These are phyloP conservation scores for Heterochromis multidens DNA, from an alignment of 2,113 vertebrate genomes.

Conservation along the genomic window DNA sequence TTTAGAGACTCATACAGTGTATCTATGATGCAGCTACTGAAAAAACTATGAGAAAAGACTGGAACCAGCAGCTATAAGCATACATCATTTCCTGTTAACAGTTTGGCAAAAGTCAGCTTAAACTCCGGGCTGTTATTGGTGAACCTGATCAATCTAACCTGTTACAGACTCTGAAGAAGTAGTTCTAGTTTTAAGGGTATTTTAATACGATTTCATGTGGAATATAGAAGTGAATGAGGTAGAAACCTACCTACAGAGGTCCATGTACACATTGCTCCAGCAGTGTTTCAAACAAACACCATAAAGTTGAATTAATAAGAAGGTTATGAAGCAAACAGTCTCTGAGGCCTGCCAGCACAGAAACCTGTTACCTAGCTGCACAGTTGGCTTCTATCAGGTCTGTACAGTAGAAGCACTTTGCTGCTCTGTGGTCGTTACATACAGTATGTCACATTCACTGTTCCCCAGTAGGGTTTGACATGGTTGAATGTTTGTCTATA, in stretches of 20 bases:
- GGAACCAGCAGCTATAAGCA: too few relatives aligned
- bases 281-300: background rate
- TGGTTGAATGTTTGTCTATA: too few relatives aligned
- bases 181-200: background rate
- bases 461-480: background rate
- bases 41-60: too few relatives aligned
- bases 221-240: background rate
- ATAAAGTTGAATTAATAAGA: background rate
- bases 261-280: background rate
- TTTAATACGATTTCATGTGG: background rate
- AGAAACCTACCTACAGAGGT: background rate
- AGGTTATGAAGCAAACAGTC: background rate
- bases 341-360: too few relatives aligned
- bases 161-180: too few relatives aligned
- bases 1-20: background rate
- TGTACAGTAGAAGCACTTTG: background rate
- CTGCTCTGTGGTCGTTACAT: background rate
- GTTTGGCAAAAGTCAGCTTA: too few relatives aligned
- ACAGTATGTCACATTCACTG: background rate
- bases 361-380: background rate
- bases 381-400: too few relatives aligned
- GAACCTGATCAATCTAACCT: too few relatives aligned
- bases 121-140: too few relatives aligned
- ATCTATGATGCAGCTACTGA: background rate
- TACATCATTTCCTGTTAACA: too few relatives aligned